A percentile compares a stretch with the other conserved stretches of the same genome.
These are phyloP conservation scores for Bhutanitis thaidina DNA, from an alignment of 2,888 invertebrate species.

Conservation along the genomic window DNA sequence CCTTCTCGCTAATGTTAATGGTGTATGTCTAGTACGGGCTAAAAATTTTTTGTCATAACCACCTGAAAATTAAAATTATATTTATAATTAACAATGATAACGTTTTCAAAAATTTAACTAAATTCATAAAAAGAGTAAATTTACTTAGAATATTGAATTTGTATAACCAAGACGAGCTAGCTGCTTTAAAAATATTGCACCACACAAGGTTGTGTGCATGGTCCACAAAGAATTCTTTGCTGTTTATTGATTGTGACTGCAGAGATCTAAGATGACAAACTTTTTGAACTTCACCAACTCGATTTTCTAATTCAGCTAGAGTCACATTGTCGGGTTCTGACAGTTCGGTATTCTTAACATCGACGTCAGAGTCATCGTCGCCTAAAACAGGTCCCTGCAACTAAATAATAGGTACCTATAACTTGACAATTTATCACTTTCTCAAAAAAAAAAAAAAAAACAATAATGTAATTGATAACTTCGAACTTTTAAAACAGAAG, in stretches of 20 bases:
- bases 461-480: too few relatives aligned
- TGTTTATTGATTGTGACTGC: constrained; percentile 76
- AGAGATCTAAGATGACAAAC: constrained; percentile 67
- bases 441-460: too few relatives aligned
- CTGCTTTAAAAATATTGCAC: constrained; percentile 88
- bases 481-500: too few relatives aligned
- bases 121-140: not conserved
- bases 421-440: not conserved
- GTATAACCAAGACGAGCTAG: constrained; percentile 90
- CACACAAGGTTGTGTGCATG: constrained; percentile 83
- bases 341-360: constrained; percentile 45
- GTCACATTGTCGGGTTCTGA: constrained; percentile 60
- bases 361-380: constrained; percentile 44
- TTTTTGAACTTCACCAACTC: constrained; percentile 63
- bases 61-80: constrained; percentile 48
- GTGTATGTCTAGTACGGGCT: constrained; percentile 80
- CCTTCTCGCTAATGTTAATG: constrained; percentile 83
- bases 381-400: constrained; percentile 63
- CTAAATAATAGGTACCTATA: constrained; percentile 29
- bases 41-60: constrained; percentile 81
- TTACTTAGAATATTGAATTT: constrained; percentile 86
- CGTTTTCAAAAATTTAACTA: constrained; percentile 27
- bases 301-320: constrained; percentile 66
- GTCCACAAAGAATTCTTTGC: constrained; percentile 87
- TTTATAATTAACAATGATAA: too few relatives aligned